A percentile compares a stretch with the other conserved stretches of the same genome.
These are phyloP conservation scores for Leptatherina wallacei DNA, from an alignment of 2,797 vertebrate species.

Conservation along the genomic window DNA sequence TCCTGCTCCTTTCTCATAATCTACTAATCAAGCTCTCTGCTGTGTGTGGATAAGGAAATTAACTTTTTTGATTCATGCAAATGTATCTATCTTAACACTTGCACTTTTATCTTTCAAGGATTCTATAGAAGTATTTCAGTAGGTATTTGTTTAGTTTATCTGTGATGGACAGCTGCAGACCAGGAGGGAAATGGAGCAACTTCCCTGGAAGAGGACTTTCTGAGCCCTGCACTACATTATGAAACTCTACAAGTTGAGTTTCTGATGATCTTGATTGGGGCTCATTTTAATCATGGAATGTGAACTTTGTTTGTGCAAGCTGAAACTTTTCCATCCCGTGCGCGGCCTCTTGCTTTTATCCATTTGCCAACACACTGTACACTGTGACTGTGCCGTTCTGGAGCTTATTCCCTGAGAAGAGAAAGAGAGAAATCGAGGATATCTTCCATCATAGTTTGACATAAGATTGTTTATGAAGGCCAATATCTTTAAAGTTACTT, in stretches of 20 bases:
- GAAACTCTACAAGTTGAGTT: conserved; percentile 46
- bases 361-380: conserved; percentile 65
- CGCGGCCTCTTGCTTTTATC: conserved; percentile 54
- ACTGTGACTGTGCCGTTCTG: conserved; percentile 71
- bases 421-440: conserved; percentile 24
- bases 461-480: conserved; percentile 41
- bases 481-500: conserved; percentile 49
- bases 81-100: conserved; percentile 78
- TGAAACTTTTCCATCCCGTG: conserved; percentile 46
- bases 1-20: conserved; percentile 48
- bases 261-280: conserved; percentile 33
- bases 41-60: conserved; percentile 42
- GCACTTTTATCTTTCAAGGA: conserved; percentile 82
- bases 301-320: conserved; percentile 49
- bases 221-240: conserved; percentile 37
- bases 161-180: conserved; percentile 47
- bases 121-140: conserved; percentile 65
- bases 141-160: conserved; percentile 66
- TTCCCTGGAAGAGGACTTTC: conserved; percentile 48
- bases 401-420: conserved; percentile 36
- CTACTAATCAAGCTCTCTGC: conserved; percentile 46
- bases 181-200: conserved; percentile 37
- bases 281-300: conserved; percentile 52
- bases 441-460: conserved; percentile 47
- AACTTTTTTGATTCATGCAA: conserved; percentile 67